phyloP scores from a whole-genome alignment of 2,888 invertebrate genomes.

The Philereme vetulata region DNA sequence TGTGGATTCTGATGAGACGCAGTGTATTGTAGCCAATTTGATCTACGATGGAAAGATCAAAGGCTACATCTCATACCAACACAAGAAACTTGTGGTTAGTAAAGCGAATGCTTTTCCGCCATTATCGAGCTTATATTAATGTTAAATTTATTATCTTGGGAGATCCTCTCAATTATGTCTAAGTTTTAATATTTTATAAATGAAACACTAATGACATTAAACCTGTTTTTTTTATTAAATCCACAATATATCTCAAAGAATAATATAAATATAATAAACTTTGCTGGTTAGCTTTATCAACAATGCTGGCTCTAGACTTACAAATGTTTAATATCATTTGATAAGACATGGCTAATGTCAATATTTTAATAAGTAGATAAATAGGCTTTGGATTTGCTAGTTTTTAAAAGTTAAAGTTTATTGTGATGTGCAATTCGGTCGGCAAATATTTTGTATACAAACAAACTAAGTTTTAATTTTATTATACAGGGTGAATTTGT shows the following conservation, averaged over 20 bases:
- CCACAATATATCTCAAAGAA: slow-evolving; percentile 82
- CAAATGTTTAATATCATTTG: slow-evolving; percentile 57
- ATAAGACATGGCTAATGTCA: slow-evolving; percentile 23
- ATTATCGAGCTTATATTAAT: slow-evolving; percentile 84
- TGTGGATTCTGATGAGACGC: slow-evolving; percentile 96
- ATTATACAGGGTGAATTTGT: too few species aligned
- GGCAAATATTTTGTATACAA: neutral
- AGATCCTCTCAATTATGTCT: neutral
- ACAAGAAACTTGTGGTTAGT: slow-evolving; percentile 98
- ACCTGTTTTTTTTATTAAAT: slow-evolving; percentile 80
- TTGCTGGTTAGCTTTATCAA: slow-evolving; percentile 68
- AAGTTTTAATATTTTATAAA: slow-evolving; percentile 40
- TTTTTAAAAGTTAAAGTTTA: slow-evolving; percentile 19
- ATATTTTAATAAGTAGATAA: slow-evolving; percentile 20
- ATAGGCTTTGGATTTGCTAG: slow-evolving; percentile 22
- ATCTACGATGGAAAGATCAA: slow-evolving; percentile 98
- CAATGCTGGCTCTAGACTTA: slow-evolving; percentile 64
- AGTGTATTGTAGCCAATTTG: slow-evolving; percentile 97
- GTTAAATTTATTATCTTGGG: slow-evolving; percentile 2
- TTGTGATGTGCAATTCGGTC: slow-evolving; percentile 38
- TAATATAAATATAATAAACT: slow-evolving; percentile 81
- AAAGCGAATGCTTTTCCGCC: slow-evolving; percentile 98
- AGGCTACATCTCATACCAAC: slow-evolving; percentile 98
- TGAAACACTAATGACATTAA: slow-evolving; percentile 69
- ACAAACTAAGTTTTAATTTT: neutral